Percentiles rank a stretch among this genome's conserved stretches.
Evolutionary conservation across 2,113 vertebrate genomes (phyloP).

Genomic region (Nothocercus nigrocapillus): DNA sequence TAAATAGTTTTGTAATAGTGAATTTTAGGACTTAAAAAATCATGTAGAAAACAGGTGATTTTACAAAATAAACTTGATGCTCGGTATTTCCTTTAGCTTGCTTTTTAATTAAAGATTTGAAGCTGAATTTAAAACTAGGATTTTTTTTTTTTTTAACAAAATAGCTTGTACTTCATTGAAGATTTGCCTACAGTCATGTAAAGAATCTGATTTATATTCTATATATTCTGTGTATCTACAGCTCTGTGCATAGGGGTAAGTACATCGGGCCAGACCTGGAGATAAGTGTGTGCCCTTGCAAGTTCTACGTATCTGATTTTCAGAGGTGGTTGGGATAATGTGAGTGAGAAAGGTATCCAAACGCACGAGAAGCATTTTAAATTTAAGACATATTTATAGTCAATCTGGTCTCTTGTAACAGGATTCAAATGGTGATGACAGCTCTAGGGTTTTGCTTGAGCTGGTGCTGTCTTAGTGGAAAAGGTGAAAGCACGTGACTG

Average conservation of each 20-base stretch:
- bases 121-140: background rate
- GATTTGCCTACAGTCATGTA: background rate
- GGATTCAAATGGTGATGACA: background rate
- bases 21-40: background rate
- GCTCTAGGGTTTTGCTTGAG: background rate
- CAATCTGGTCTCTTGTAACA: background rate
- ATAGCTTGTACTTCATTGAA: constrained; percentile 1
- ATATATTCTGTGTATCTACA: background rate
- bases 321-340: background rate
- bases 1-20: background rate
- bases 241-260: background rate
- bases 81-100: background rate
- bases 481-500: constrained; percentile 48
- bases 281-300: background rate
- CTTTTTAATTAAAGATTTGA: background rate
- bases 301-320: background rate
- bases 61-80: background rate
- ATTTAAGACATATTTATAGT: background rate
- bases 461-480: background rate
- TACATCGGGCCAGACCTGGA: background rate
- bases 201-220: background rate
- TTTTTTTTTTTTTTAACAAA: background rate
- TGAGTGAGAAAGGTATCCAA: background rate
- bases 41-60: background rate
- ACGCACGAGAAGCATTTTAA: background rate